Conservation (phyloP, 2,797 vertebrate species). For the Petrocephalus sullivani region DNA sequence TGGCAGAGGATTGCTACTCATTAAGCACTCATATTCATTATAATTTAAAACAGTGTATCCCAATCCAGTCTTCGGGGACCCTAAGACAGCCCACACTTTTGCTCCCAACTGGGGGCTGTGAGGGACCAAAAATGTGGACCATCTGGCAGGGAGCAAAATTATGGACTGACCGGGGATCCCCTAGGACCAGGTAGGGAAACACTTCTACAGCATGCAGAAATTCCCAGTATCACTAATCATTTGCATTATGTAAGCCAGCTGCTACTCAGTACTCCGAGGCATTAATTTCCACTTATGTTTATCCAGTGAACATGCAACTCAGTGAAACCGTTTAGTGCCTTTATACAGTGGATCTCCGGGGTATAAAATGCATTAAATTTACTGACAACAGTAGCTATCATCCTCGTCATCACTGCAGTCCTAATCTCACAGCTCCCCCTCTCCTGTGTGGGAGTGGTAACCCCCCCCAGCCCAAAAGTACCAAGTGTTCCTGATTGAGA, state of each 20-base stretch:
- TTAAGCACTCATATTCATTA: background rate
- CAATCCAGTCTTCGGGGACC: background rate
- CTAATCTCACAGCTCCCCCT: background rate
- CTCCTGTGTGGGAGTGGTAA: background rate
- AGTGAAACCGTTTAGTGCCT: background rate
- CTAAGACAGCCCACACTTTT: background rate
- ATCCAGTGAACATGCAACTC: background rate
- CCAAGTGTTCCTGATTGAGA: background rate
- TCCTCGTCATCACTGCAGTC: background rate
- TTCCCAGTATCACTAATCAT: background rate
- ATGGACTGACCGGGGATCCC: background rate
- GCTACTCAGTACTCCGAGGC: background rate
- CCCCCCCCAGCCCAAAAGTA: background rate
- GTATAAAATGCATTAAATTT: background rate
- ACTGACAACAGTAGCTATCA: background rate
- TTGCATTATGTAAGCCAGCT: background rate
- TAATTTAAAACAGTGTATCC: background rate
- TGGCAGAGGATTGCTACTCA: background rate
- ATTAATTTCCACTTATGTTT: background rate
- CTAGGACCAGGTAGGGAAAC: background rate
- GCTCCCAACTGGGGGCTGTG: background rate
- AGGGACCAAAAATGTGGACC: background rate
- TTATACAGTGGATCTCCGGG: background rate
- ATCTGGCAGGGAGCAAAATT: no score
- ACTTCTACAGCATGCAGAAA: background rate